phyloP scores from a whole-genome alignment of 2,797 vertebrate genomes.

The Rhinella marina region DNA sequence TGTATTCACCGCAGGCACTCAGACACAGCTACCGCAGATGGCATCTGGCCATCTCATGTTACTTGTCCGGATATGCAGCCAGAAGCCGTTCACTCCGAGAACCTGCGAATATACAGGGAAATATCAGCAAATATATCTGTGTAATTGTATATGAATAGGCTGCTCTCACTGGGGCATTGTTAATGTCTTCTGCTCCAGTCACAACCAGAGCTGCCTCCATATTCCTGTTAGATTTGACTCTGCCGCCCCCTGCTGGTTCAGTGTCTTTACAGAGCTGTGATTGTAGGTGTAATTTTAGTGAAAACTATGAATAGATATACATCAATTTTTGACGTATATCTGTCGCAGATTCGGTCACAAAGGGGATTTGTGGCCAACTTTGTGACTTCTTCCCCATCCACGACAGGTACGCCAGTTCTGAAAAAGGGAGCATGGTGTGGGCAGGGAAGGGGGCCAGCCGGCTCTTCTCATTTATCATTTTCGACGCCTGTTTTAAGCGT shows the following conservation, averaged over 20 bases:
- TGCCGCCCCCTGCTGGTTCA: not conserved
- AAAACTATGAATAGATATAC: too few relatives aligned
- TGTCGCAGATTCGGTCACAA: too few relatives aligned
- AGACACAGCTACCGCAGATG: not conserved
- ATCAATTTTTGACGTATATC: too few relatives aligned
- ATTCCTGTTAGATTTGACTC: not conserved
- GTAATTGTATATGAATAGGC: not conserved
- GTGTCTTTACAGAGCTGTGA: not conserved
- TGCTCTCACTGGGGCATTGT: not conserved
- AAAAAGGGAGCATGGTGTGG: too few relatives aligned
- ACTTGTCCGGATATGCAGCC: not conserved
- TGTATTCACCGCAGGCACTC: not conserved
- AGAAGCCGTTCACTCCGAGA: not conserved
- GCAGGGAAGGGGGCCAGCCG: too few relatives aligned
- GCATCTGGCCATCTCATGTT: not conserved
- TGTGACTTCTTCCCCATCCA: too few relatives aligned
- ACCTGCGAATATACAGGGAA: not conserved
- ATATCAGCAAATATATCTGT: not conserved
- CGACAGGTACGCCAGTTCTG: too few relatives aligned
- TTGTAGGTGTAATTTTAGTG: too few relatives aligned
- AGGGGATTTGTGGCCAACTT: too few relatives aligned
- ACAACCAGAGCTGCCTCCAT: not conserved
- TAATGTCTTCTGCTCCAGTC: not conserved
- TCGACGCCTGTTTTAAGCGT: too few relatives aligned
- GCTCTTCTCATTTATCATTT: too few relatives aligned